Percentiles rank a stretch among this genome's conserved stretches.
These are phyloP conservation scores for Peribatodes rhomboidaria DNA, from an alignment of 2,888 invertebrate genomes.

Conservation along the genomic window DNA sequence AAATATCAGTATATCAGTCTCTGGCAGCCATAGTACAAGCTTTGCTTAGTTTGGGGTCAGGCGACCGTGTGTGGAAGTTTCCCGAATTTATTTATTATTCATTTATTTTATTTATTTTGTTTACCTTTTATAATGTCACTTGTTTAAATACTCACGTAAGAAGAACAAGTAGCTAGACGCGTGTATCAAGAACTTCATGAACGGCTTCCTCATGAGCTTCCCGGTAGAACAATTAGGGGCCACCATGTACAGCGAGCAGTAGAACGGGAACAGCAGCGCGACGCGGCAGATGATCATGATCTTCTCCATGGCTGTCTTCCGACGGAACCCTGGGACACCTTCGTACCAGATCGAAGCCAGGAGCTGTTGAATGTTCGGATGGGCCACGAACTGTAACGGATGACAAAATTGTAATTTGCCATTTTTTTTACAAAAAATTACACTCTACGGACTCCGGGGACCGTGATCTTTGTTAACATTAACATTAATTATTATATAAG, in stretches of 20 bases:
- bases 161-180: slow-evolving; percentile 98
- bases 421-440: no score
- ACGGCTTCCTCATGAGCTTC: slow-evolving; percentile 95
- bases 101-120: no score
- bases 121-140: no score
- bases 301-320: slow-evolving; percentile 91
- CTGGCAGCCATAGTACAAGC: no score
- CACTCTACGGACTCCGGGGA: no score
- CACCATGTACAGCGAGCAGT: slow-evolving; percentile 94
- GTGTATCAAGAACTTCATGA: slow-evolving; percentile 98
- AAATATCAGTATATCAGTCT: no score
- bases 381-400: slow-evolving; percentile 93
- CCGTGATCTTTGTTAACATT: no score
- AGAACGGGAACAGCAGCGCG: slow-evolving; percentile 94
- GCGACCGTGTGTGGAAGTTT: no score
- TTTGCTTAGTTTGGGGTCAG: no score
- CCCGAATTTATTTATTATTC: no score
- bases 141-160: slow-evolving; percentile 93
- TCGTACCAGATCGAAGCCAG: slow-evolving; percentile 98
- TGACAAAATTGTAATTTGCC: no score
- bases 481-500: no score
- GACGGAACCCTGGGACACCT: slow-evolving; percentile 96
- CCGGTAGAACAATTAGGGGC: slow-evolving; percentile 93
- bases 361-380: slow-evolving; percentile 97
- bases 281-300: slow-evolving; percentile 91